phyloP scores from a whole-genome alignment of 2,888 invertebrate species.

The Tenthredo amoena region DNA sequence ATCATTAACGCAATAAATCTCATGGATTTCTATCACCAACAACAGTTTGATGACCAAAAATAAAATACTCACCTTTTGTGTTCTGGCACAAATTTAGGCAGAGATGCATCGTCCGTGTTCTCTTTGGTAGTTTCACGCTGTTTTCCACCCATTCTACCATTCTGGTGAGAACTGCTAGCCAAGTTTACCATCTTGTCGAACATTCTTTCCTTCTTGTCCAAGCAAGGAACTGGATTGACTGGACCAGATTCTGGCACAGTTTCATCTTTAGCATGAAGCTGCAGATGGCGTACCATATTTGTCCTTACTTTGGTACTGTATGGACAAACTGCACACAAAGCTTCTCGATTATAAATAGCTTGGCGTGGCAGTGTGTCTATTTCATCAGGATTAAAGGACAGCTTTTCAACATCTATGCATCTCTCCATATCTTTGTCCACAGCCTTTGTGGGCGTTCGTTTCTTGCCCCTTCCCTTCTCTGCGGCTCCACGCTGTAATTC shows the following conservation, averaged over 20 bases:
- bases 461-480: slow-evolving; percentile 65
- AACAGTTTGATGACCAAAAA: not conserved
- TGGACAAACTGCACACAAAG: slow-evolving; percentile 84
- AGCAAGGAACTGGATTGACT: slow-evolving; percentile 90
- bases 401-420: slow-evolving; percentile 64
- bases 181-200: slow-evolving; percentile 93
- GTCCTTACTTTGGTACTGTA: slow-evolving; percentile 86
- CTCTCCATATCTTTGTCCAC: slow-evolving; percentile 62
- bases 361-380: slow-evolving; percentile 83
- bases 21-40: not conserved
- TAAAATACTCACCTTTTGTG: slow-evolving; percentile 69
- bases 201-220: slow-evolving; percentile 88
- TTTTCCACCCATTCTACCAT: slow-evolving; percentile 76
- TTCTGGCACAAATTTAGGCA: slow-evolving; percentile 75
- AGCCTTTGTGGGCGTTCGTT: slow-evolving; percentile 64
- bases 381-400: slow-evolving; percentile 81
- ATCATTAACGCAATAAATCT: not conserved
- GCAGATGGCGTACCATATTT: slow-evolving; percentile 87
- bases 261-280: slow-evolving; percentile 82
- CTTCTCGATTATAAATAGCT: slow-evolving; percentile 82
- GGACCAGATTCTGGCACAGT: slow-evolving; percentile 85
- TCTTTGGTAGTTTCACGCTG: slow-evolving; percentile 63
- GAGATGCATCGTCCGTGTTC: slow-evolving; percentile 64
- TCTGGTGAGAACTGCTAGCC: slow-evolving; percentile 84
- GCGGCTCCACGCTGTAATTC: slow-evolving; percentile 59